phyloP scores from a whole-genome alignment of 1,140 invertebrate genomes.

The Polypedilum vanderplanki region DNA sequence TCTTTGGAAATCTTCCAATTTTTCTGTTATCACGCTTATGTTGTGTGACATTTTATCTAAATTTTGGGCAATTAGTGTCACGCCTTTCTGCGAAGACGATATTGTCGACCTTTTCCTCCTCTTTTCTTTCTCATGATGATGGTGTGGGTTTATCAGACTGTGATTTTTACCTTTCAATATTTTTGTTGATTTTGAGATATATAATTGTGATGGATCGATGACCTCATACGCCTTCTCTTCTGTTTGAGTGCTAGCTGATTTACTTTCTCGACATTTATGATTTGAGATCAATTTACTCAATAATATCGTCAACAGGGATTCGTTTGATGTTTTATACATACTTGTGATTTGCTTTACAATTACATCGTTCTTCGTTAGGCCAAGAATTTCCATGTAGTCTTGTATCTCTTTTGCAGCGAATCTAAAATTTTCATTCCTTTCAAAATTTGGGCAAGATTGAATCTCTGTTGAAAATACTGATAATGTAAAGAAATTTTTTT shows the following conservation, averaged over 20 bases:
- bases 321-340: not conserved
- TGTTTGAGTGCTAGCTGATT: not conserved
- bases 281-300: not conserved
- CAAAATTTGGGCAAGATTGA: not conserved
- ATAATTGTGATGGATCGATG: not conserved
- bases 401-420: not conserved
- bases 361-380: not conserved
- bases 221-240: not conserved
- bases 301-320: not conserved
- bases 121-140: not conserved
- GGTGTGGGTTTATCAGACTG: not conserved
- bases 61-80: not conserved
- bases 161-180: not conserved
- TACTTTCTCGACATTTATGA: not conserved
- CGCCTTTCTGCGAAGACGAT: not conserved
- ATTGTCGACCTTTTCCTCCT: not conserved
- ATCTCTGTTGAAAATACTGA: not conserved
- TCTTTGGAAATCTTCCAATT: not conserved
- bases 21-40: not conserved
- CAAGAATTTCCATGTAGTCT: not conserved
- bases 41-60: conserved; percentile 22
- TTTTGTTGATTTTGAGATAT: not conserved
- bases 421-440: not conserved
- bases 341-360: not conserved
- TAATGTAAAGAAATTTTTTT: conserved; percentile 14